Base-by-base conservation (phyloP, 2,888 invertebrate species). In the Trichopria drosophilae region DNA sequence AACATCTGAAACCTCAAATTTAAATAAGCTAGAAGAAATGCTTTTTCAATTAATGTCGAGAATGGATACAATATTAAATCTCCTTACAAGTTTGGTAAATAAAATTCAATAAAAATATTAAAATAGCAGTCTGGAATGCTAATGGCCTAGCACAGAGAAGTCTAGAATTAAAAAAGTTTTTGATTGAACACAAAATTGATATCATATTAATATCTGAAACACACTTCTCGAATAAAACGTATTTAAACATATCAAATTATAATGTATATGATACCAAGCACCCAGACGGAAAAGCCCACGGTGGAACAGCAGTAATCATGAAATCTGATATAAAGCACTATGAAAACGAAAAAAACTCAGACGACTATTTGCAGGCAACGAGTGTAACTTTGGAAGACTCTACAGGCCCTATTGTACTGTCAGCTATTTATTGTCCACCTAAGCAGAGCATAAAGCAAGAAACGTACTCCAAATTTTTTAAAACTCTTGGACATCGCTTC, bases 341-440 rank as follows among this genome's bases (percentile, higher is more conserved):
- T 12, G 10, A n/a, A 2, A 16, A 13, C 13, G 20, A n/a, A 7
- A 9, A 3, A 7, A 16, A 6, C 5, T 13, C 1, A 6, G 10
- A 40, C 1, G 13, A 12, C 5, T 40, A 40, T 16, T 16, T 40
- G 6, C 40, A 40, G 22, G 28, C 22, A 4, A 26, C 40, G 4
- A 39, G 15, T 6, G 12, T 39, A 4, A 7, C 13, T 7, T 7
- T n/a, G 9, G 10, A 26, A 9, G 26, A 26, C 10, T 9, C 26
- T 26, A 26, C 26, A 26, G 48, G 53, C 18, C 23, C 39, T 1
- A 28, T 61, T n/a, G 43, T 51, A 4, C 6, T 62, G 4, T 44
- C 52, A 28, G 57, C 61, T 13, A 48, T 58, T 22, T 61, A 65
- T 23, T 63, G 58, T 22, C 58, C 59, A 10, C 61, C 61, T 2